Percentiles rank a stretch among this genome's conserved stretches.
Evolutionary conservation across 2,888 invertebrate genomes (phyloP).

Genomic region (Lasioglossum calceatum): DNA sequence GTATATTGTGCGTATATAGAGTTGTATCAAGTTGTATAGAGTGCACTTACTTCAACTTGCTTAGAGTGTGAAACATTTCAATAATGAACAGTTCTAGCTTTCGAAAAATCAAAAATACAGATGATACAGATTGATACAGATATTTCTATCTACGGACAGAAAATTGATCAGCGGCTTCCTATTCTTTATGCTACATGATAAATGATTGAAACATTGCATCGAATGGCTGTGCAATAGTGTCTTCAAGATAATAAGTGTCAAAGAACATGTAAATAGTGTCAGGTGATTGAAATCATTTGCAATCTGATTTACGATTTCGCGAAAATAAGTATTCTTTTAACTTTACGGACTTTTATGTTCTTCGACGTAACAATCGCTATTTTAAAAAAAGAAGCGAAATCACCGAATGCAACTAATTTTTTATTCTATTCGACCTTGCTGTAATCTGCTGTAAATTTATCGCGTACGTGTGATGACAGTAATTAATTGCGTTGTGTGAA

Average conservation of each 20-base stretch:
- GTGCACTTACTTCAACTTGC: not conserved
- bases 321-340: not conserved
- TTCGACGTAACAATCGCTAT: not conserved
- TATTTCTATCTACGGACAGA: not conserved
- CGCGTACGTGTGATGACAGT: slow-evolving; percentile 26
- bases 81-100: slow-evolving; percentile 13
- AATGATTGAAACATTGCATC: slow-evolving; percentile 31
- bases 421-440: slow-evolving; percentile 45
- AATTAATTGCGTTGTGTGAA: slow-evolving; percentile 8
- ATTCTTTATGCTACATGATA: slow-evolving; percentile 37
- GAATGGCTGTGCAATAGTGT: slow-evolving; percentile 19
- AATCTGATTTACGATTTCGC: slow-evolving; percentile 23
- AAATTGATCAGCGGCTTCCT: slow-evolving; percentile 35
- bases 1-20: not conserved
- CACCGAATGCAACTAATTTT: slow-evolving; percentile 6
- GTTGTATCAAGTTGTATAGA: not conserved
- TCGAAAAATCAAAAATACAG: slow-evolving; percentile 19
- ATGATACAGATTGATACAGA: not conserved
- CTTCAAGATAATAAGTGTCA: slow-evolving; percentile 52
- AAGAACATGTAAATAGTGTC: slow-evolving; percentile 70
- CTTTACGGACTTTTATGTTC: not conserved
- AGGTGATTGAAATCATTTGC: slow-evolving; percentile 59
- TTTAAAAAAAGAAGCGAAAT: not conserved
- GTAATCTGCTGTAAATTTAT: slow-evolving; percentile 19
- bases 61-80: slow-evolving; percentile 17